Base-by-base conservation (phyloP, 1,140 invertebrate species). In the Eupristina koningsbergeri region DNA sequence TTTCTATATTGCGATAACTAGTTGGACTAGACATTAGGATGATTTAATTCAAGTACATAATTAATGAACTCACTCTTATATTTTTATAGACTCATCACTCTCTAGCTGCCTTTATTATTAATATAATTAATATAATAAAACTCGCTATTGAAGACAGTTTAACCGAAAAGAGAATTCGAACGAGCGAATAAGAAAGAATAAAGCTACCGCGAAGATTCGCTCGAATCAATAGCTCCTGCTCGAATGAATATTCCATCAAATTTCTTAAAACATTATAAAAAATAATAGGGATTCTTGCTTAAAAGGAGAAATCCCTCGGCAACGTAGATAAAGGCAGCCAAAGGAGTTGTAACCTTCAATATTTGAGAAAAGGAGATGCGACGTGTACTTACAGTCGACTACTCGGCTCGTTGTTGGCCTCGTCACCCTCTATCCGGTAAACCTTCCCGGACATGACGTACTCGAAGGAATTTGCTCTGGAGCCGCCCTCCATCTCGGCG, bases 381-480 rank as follows among this genome's bases (percentile, higher is more conserved):
- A 0, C 26, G 22, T 63, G 29, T 89, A 95, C 95, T 96, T 93
- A 96, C 94, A 99, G 90, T 92, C 97, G 93, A 31, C 96, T 96
- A 15, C 96, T 95, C 0, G 96, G 95, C 90, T 99, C 98, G 85
- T 95, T 95, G 41, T 95, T 95, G n/a, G 95, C 96, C 86, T 99
- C 98, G 89, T 99, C 98, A 22, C 98, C 98, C 92, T 99, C 98
- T 89, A 99, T 98, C 75, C 98, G 94, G 91, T 99, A 99, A 74
- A 99, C 98, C 93, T 99, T 99, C n/a, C 99, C 99, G 86, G 97
- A 98, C 98, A 99, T 99, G 19, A 99, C 98, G 93, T 99, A 99
- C 90, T 99, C 99, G 89, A 99, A 99, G 88, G 97, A 97, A 89
- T 99, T 98, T 0, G 98, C 98, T 78, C 97, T 94, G 1, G 97